phyloP scores from a whole-genome alignment of 2,797 vertebrate species.

The Potorous gilbertii region DNA sequence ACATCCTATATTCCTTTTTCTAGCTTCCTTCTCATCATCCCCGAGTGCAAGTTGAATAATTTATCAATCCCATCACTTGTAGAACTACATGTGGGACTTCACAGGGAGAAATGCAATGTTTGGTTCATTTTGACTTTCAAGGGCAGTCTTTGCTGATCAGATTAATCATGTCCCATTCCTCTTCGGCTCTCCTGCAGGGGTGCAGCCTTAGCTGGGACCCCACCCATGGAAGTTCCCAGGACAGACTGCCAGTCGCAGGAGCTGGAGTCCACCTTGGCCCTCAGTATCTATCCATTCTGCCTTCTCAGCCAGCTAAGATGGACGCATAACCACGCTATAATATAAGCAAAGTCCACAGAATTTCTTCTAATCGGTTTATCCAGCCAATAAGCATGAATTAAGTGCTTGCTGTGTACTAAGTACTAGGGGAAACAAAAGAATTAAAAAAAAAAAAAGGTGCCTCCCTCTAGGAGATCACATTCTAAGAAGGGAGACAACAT shows the following conservation, averaged over 20 bases:
- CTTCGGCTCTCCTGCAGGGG: conserved; percentile 24
- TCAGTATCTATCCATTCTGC: background rate
- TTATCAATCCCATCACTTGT: conserved; percentile 65
- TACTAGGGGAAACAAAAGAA: background rate
- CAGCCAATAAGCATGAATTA: background rate
- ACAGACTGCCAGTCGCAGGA: background rate
- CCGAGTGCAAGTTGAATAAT: conserved; percentile 20
- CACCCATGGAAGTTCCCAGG: background rate
- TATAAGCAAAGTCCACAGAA: background rate
- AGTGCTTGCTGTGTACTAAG: background rate
- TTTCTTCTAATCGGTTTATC: background rate
- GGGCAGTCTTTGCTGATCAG: conserved; percentile 26
- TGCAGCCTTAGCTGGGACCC: conserved; percentile 43
- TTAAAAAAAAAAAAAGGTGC: background rate
- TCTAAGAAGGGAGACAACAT: background rate
- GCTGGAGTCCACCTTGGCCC: background rate
- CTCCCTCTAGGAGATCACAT: background rate
- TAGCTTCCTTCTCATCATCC: conserved; percentile 20
- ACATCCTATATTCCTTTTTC: background rate
- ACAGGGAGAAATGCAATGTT: background rate
- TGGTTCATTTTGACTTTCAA: background rate
- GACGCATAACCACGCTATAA: background rate
- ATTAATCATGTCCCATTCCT: conserved; percentile 48
- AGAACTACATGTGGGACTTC: conserved; percentile 20
- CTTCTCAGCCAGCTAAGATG: background rate